These are phyloP conservation scores for Dryomyza anilis DNA, from an alignment of 2,888 invertebrate species.

Conservation along the genomic window DNA sequence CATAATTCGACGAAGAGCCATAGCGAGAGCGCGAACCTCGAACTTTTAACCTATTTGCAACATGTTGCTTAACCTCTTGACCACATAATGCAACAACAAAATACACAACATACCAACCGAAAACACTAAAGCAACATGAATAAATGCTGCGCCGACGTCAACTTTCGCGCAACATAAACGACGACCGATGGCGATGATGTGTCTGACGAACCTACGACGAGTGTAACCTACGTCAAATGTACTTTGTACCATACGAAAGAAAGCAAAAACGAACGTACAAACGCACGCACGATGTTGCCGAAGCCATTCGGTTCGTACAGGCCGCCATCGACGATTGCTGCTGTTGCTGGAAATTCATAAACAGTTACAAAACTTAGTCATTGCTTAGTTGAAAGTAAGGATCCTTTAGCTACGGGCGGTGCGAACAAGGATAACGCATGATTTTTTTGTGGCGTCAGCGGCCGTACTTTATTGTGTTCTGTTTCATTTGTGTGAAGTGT, in stretches of 20 bases:
- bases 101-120: background rate
- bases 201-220: background rate
- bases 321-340: too few relatives aligned
- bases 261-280: too few relatives aligned
- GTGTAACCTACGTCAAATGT: background rate
- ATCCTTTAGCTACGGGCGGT: conserved; percentile 52
- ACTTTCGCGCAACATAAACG: background rate
- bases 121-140: background rate
- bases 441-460: too few relatives aligned
- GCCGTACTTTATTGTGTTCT: too few relatives aligned
- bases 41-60: conserved; percentile 13
- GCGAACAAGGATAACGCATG: conserved; percentile 8
- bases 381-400: conserved; percentile 54
- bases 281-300: background rate
- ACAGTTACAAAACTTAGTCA: conserved; percentile 54
- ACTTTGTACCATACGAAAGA: background rate
- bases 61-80: conserved; percentile 19
- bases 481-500: too few relatives aligned
- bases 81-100: background rate
- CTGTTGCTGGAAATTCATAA: conserved; percentile 50
- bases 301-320: too few relatives aligned
- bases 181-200: background rate
- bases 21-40: conserved; percentile 26
- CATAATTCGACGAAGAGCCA: background rate
- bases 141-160: background rate